A percentile compares a stretch with the other conserved stretches of the same genome.
Evolutionary conservation across 2,113 vertebrate species (phyloP).

Genomic region (Circaetus cinerascens): DNA sequence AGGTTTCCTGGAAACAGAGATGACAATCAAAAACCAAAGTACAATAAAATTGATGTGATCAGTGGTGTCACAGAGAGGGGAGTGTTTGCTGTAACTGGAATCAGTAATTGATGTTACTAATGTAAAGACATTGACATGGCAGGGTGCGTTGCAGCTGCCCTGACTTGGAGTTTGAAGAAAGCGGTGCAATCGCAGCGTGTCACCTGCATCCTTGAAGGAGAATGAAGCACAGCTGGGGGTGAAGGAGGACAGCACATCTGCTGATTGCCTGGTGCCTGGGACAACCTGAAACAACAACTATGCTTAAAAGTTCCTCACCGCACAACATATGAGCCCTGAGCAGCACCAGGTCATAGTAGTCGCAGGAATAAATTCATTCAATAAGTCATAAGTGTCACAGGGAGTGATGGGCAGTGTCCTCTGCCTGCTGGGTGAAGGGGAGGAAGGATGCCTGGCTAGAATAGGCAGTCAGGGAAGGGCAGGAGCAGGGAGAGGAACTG

Average conservation of each 20-base stretch:
- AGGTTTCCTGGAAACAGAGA: not conserved
- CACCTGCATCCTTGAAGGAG: not conserved
- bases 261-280: not conserved
- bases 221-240: not conserved
- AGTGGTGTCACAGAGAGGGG: not conserved
- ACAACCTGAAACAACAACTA: not conserved
- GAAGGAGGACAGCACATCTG: not conserved
- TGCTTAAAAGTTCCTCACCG: not conserved
- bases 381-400: not conserved
- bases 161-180: not conserved
- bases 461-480: not conserved
- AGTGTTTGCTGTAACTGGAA: not conserved
- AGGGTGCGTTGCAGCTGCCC: not conserved
- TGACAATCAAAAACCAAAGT: not conserved
- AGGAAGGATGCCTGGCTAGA: not conserved
- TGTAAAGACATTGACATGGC: not conserved
- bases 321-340: not conserved
- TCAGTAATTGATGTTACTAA: not conserved
- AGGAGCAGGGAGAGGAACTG: not conserved
- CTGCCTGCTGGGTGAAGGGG: not conserved
- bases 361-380: not conserved
- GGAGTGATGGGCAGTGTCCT: not conserved
- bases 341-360: not conserved
- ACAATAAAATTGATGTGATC: not conserved
- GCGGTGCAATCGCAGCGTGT: fast-evolving